Base-by-base conservation (phyloP, 2,888 invertebrate species). In the Listrodromus nycthemerus region DNA sequence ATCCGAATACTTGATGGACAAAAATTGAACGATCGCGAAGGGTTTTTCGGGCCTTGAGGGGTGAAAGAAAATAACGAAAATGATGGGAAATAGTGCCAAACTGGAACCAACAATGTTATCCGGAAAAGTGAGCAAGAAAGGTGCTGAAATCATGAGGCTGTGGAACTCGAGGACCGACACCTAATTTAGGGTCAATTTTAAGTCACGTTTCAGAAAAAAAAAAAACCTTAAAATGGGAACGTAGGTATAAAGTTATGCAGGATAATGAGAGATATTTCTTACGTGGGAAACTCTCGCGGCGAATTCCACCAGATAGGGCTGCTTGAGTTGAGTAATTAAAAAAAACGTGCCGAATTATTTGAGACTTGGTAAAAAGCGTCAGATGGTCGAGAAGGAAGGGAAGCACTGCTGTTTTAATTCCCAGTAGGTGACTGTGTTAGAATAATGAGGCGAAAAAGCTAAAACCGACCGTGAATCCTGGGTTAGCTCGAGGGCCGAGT, bases 1-100 rank as follows among this genome's bases (percentile, higher is more conserved):
- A 24, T 27, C 37, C 50, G 82, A 82, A 82, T 82, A 19, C 67
- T 67, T 52, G 67, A 82, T 82, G 52, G 61, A 73, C 19, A 55
- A 55, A 77, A 24, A 61, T 71, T 67, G 13, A 63, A 61, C 74
- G 48, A 7, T 19, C 61, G 50, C 65, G 27, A 41, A 52, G 13
- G 55, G 24, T 8, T 21, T 24, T 16, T 24, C 24, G 55, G 55
- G 21, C 2, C 13, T 41, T 41, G 3, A 10, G 10, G 24, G 8
- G 8, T 10, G 37, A 41, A 66, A 63, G 55, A 52, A 65, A 50
- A 50, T 6, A 19, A 50, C 21, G 13, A 55, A 21, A 21, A 21
- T 21, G 2, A 21, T 21, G 19, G 21, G 21, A 19, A 52, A 21
- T 24, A 52, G 55, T 55, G 55, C 55, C 10, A 55, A 50, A 19